Evolutionary conservation across 1,140 invertebrate species (phyloP), one percentile per base, ranked within the genome.

Genomic region (Streblospio benedicti): DNA sequence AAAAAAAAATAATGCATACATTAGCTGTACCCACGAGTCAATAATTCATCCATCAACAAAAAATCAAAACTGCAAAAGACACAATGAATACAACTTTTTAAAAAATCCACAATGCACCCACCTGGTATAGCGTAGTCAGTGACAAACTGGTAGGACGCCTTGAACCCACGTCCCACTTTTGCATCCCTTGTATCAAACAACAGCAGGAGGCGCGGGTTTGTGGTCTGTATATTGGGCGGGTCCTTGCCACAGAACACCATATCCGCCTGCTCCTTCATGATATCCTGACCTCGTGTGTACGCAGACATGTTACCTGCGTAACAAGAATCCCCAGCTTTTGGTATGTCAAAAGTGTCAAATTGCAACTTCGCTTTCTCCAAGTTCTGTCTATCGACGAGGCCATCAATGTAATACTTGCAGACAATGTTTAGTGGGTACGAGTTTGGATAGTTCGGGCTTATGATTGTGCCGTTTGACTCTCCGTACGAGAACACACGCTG

Each of bases 371-470:
- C 92, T 76, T 91, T 85, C 78, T 97, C 93, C 69, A 97, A 83
- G 80, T 95, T 87, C 75, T 96, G 91, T 55, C 86, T 86, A 79
- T 96, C 92, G 80, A 95, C 90, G 83, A 96, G 87, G 64, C 92
- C 93, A 80, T 97, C 96, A 74, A 97, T 89, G 83, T 93, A 96
- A 82, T 97, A 97, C 77, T 89, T 87, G 82, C 94, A 97, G 62
- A 93, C 90, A 73, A 92, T 87, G 83, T 95, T 94, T 65, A 87
- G 86, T 77, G 93, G 88, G 81, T 95, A 96, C 49, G 87, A 87
- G 80, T 86, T 91, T 68, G 93, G 93, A 82, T 90, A 97, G 81
- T 93, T 93, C 64, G 93, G 94, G 80, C 91, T 93, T 78, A 88
- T 91, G 64, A 97, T 90, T 72, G 83, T 86, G 65, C 93, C 93